Evolutionary conservation across 2,113 vertebrate genomes (phyloP), one percentile per base, ranked within the genome.

Genomic region (Pipra filicauda): DNA sequence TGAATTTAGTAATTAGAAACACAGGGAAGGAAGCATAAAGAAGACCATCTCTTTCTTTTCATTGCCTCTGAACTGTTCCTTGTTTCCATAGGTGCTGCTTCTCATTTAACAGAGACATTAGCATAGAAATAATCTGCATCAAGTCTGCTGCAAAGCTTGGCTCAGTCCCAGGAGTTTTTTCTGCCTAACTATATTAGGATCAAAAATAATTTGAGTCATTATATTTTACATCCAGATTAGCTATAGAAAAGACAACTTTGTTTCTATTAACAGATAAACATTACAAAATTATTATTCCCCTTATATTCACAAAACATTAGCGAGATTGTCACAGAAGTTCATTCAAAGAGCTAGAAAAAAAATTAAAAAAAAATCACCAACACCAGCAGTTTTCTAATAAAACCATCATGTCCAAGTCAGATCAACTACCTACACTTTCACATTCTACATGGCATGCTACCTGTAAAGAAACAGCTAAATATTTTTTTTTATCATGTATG

Each of bases 21-120:
- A 78, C 57, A 31, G 70, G 16, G 35, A 91, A 95, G 41, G 76
- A 82, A 84, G 61, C 61, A 83, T 81, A 72, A 92, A 93, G 33
- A 67, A 73, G 28, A 65, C 8, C 89, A 49, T 82, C 20, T 80
- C 62, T 74, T 46, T 86, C 52, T 54, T 71, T 66, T 77, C 59
- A 48, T 19, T 74, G 86, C 85, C 35, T 89, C 77, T 73, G 85
- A 81, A 59, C 51, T 31, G 70, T 23, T 93, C 35, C 74, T 84
- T 84, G 52, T 95, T 96, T 96, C 85, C 72, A 65, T 64, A 95
- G 92, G 86, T 92, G 85, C 73, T 94, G 83, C 81, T 86, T 91
- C 95, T 95, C 89, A 81, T 90, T 95, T 92, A 97, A 79, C 65
- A 97, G 62, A 94, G 66, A 91, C n/a, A 96, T 96, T 95, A 96